Evolutionary conservation across 2,797 vertebrate species (phyloP), one percentile per base, ranked within the genome.

Genomic region (Melanotaenia trifasciata): DNA sequence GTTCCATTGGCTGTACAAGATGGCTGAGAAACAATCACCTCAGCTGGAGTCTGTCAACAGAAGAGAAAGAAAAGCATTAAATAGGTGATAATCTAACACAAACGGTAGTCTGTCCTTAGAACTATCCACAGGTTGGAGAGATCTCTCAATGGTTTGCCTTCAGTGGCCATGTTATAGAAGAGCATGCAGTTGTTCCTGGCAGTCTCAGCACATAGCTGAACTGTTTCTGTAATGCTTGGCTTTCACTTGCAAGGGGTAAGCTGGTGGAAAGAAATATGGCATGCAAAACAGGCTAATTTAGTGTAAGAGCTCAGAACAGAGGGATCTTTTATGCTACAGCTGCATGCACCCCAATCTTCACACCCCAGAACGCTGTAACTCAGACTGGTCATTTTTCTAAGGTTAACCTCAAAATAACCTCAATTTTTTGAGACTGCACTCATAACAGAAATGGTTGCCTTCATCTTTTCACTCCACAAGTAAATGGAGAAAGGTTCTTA

Each of bases 21-120:
- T 59, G 95, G 94, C 88, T 95, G 95, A 87, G 92, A 92, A 74
- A 92, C 84, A 72, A 89, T 94, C 91, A 93, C 94, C 74, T 95
- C 94, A 83, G 89, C 83, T 84, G 93, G 93, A 87, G 90, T 90
- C 95, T 95, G 92, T 90, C 87, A 88, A 91, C 76, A 90, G 59
- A 88, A 77, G 64, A 88, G 53, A 79, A 79, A 84, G 53, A 86
- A 79, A 80, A 60, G 35, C 61, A 61, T 72, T 91, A 83, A 92
- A 86, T 67, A 79, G 36, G 84, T 67, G 57, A 84, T 77, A 81
- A 85, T 76, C 65, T 38, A 78, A 73, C 70, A 84, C 61, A 84
- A 82, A 84, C 69, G 80, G 59, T 32, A 72, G 73, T 62, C 64
- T 82, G 71, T 81, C 78, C 66, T 69, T 38, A 69, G 64, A 80